Percentiles rank a stretch among this genome's conserved stretches.
Evolutionary conservation across 2,888 invertebrate species (phyloP).

Genomic region (Hedya salicella): DNA sequence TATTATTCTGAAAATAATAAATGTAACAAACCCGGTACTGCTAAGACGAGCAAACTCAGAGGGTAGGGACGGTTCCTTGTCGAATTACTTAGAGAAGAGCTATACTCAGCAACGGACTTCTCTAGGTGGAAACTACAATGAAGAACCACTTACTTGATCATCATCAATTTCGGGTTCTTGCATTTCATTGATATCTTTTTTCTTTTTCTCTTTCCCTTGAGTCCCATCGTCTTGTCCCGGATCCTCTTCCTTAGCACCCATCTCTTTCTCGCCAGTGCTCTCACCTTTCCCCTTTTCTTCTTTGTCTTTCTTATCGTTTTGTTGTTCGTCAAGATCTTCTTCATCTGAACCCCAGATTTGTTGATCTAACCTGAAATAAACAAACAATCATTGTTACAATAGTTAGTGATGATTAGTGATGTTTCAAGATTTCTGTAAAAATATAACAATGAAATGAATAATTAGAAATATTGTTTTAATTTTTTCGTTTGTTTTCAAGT

Average conservation of each 20-base stretch:
- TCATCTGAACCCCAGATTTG: constrained; percentile 95
- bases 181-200: constrained; percentile 92
- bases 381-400: not conserved
- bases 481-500: too few relatives aligned
- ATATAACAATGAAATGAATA: too few relatives aligned
- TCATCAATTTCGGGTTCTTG: constrained; percentile 92
- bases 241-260: constrained; percentile 89
- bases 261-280: constrained; percentile 87
- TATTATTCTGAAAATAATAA: too few relatives aligned
- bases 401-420: too few relatives aligned
- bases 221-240: constrained; percentile 83
- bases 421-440: too few relatives aligned
- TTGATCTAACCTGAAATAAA: constrained; percentile 85
- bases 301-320: constrained; percentile 80
- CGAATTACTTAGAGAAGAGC: too few relatives aligned
- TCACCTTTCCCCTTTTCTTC: constrained; percentile 87
- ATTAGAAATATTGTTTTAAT: too few relatives aligned
- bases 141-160: constrained; percentile 87
- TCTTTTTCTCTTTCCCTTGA: constrained; percentile 82
- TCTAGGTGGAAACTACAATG: too few relatives aligned
- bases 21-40: too few relatives aligned
- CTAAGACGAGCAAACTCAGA: too few relatives aligned
- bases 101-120: too few relatives aligned
- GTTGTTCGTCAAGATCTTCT: constrained; percentile 86
- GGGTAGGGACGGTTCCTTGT: too few relatives aligned